Percentiles rank a stretch among this genome's conserved stretches.
phyloP scores from a whole-genome alignment of 1,140 invertebrate species.

The Thalassaphorura encarpata region DNA sequence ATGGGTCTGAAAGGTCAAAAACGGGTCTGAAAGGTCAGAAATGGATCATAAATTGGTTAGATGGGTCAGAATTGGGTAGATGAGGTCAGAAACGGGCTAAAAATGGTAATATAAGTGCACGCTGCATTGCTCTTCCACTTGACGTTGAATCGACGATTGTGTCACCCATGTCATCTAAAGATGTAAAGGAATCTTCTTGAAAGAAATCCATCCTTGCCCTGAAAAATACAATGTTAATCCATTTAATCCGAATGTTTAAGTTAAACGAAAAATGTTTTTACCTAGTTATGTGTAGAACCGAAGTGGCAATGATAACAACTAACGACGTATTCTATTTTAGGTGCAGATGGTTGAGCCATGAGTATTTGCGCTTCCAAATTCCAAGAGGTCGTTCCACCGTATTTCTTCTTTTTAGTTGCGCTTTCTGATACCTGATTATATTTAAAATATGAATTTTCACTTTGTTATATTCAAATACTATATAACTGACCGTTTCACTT shows the following conservation, averaged over 20 bases:
- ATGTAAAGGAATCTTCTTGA: not conserved
- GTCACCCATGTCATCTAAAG: not conserved
- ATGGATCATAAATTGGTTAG: too few relatives aligned
- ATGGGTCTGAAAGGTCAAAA: too few relatives aligned
- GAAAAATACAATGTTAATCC: not conserved
- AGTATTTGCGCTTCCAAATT: slow-evolving; percentile 40
- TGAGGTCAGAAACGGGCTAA: too few relatives aligned
- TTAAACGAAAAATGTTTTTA: not conserved
- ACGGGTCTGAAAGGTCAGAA: too few relatives aligned
- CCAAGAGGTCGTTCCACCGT: slow-evolving; percentile 35
- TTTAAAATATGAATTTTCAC: slow-evolving; percentile 26
- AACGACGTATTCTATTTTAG: slow-evolving; percentile 32
- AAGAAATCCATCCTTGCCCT: not conserved
- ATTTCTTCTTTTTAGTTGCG: not conserved
- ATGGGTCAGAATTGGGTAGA: too few relatives aligned
- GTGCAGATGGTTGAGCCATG: slow-evolving; percentile 37
- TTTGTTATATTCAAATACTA: slow-evolving; percentile 34
- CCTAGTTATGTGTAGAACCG: slow-evolving; percentile 36
- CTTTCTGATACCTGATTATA: not conserved
- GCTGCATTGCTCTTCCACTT: too few relatives aligned
- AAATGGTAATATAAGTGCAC: too few relatives aligned
- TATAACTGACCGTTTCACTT: slow-evolving; percentile 35
- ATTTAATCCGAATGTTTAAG: not conserved
- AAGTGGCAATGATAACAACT: slow-evolving; percentile 36
- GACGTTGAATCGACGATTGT: too few relatives aligned